phyloP scores from a whole-genome alignment of 2,113 vertebrate species.

The Microcebus griseorufus region DNA sequence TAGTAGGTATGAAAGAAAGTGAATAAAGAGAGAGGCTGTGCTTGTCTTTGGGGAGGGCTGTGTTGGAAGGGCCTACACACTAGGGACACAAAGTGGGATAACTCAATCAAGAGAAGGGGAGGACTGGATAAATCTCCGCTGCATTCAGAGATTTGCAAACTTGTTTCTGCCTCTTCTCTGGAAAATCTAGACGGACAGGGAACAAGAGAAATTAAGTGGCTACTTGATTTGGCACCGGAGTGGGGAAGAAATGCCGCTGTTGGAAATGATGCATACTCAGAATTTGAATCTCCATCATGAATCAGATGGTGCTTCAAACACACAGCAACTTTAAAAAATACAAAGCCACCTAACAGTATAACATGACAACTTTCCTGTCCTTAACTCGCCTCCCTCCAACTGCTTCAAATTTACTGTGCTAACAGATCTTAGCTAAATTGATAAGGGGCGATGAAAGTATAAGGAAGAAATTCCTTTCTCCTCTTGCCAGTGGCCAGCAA shows the following conservation, averaged over 20 bases:
- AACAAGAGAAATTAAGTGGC: background rate
- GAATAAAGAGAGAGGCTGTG: background rate
- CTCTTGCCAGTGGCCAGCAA: background rate
- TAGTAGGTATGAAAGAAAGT: background rate
- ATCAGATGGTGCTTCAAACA: background rate
- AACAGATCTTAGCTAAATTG: background rate
- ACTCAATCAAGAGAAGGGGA: background rate
- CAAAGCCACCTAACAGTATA: background rate
- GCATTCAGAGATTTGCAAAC: background rate
- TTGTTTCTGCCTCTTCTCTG: background rate
- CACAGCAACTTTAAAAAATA: background rate
- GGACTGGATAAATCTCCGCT: background rate
- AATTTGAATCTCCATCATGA: background rate
- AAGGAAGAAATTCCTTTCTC: too few relatives aligned
- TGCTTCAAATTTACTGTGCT: background rate
- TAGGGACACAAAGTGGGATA: background rate
- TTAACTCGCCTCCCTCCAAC: background rate
- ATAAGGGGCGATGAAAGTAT: background rate
- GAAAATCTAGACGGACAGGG: background rate
- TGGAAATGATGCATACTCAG: background rate
- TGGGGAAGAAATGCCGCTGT: background rate
- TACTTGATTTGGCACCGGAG: background rate
- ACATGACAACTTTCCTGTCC: background rate
- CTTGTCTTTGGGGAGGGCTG: background rate
- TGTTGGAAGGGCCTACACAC: fast-evolving